phyloP scores from a whole-genome alignment of 1,140 invertebrate species.

The Rhopalosiphum padi region DNA sequence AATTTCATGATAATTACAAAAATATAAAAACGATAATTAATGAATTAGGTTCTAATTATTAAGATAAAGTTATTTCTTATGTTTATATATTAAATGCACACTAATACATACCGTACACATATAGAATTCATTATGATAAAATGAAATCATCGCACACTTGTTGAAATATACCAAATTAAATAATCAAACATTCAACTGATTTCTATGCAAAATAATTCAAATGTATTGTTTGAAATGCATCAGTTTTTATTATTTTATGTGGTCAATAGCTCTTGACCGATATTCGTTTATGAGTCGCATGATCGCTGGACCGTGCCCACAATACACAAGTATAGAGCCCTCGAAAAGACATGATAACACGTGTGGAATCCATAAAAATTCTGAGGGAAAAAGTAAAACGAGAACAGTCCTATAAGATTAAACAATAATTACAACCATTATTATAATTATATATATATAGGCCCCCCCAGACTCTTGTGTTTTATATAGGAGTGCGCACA shows the following conservation, averaged over 20 bases:
- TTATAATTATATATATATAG: not conserved
- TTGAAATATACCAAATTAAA: too few relatives aligned
- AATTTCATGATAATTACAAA: too few relatives aligned
- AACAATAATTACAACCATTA: slow-evolving; percentile 15
- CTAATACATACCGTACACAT: too few relatives aligned
- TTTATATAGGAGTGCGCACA: not conserved
- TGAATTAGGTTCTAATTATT: too few relatives aligned
- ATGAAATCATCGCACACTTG: too few relatives aligned
- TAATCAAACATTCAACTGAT: too few relatives aligned
- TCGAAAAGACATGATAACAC: not conserved
- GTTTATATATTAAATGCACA: too few relatives aligned
- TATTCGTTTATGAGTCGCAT: not conserved
- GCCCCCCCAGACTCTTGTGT: not conserved
- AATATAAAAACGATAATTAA: too few relatives aligned
- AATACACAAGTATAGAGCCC: not conserved
- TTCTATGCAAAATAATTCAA: not conserved
- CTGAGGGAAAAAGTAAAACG: not conserved
- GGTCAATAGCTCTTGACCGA: slow-evolving; percentile 3
- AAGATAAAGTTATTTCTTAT: too few relatives aligned
- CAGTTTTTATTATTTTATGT: not conserved
- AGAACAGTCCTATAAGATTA: not conserved
- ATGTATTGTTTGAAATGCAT: not conserved
- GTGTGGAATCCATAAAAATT: not conserved
- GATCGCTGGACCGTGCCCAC: slow-evolving; percentile 8
- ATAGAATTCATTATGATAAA: too few relatives aligned